Percentiles rank a stretch among this genome's conserved stretches.
These are phyloP conservation scores for Polia nebulosa DNA, from an alignment of 2,888 invertebrate species.

Conservation along the genomic window DNA sequence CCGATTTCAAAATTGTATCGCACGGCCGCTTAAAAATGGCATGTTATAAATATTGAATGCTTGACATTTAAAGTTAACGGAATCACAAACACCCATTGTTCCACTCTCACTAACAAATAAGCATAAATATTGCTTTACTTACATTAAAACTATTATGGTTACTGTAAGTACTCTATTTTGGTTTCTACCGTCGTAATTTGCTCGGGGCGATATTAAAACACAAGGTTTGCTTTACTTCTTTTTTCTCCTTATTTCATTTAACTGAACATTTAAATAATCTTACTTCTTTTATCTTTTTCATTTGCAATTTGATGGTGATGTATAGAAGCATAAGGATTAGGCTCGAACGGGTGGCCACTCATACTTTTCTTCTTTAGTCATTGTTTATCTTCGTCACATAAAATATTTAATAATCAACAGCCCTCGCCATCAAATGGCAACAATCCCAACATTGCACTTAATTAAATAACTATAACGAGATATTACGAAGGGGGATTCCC, in stretches of 20 bases:
- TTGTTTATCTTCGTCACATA: constrained; percentile 14
- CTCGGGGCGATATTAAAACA: constrained; percentile 24
- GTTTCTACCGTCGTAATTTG: constrained; percentile 31
- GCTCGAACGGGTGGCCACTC: not conserved
- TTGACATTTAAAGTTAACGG: constrained; percentile 34
- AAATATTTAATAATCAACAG: constrained; percentile 10
- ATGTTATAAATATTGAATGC: constrained; percentile 30
- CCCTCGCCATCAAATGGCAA: constrained; percentile 22
- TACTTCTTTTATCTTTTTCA: not conserved
- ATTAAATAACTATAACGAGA: constrained; percentile 67
- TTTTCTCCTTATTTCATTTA: constrained; percentile 16
- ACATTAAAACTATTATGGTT: constrained; percentile 17
- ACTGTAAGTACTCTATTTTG: constrained; percentile 24
- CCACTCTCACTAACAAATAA: constrained; percentile 35
- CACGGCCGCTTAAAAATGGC: not conserved
- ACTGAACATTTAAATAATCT: constrained; percentile 1
- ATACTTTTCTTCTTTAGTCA: not conserved
- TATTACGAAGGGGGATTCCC: constrained; percentile 67
- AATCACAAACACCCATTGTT: constrained; percentile 53
- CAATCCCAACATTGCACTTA: constrained; percentile 60
- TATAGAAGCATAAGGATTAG: not conserved
- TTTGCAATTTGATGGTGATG: not conserved
- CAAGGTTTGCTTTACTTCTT: constrained; percentile 8
- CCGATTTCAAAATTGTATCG: not conserved
- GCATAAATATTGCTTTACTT: constrained; percentile 29